Percentiles rank a stretch among this genome's conserved stretches.
Evolutionary conservation across 2,888 invertebrate genomes (phyloP).

Genomic region (Hetaerina titia): DNA sequence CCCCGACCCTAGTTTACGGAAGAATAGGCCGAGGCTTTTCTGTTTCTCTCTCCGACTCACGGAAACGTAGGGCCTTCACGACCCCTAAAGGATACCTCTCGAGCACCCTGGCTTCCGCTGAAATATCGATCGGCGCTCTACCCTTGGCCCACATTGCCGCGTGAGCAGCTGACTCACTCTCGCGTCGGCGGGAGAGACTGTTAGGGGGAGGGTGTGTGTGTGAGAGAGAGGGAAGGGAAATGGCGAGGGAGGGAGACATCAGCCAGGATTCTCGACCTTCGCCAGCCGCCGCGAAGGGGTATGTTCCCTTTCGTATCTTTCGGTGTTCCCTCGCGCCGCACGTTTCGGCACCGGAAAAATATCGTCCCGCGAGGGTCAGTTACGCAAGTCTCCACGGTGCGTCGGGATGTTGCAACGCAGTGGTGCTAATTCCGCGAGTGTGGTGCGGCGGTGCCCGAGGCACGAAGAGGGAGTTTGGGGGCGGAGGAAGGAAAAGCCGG

Average conservation of each 20-base stretch:
- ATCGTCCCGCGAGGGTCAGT: not conserved
- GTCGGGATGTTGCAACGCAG: not conserved
- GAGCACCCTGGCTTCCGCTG: not conserved
- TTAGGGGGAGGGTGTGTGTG: not conserved
- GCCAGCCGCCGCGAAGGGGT: not conserved
- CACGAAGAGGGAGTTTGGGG: too few relatives aligned
- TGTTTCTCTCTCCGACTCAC: not conserved
- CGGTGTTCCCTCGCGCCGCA: not conserved
- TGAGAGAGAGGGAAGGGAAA: not conserved
- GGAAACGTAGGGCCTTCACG: not conserved
- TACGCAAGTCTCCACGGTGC: not conserved
- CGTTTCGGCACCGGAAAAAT: constrained; percentile 7
- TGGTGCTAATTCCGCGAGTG: not conserved
- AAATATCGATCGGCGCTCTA: not conserved
- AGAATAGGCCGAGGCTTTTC: not conserved
- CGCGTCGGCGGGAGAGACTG: not conserved
- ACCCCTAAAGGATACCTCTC: not conserved
- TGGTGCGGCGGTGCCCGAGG: too few relatives aligned
- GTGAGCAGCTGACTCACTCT: not conserved
- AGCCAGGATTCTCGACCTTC: constrained; percentile 3
- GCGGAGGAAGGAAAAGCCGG: not conserved
- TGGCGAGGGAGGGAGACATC: not conserved
- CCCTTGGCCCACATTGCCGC: constrained; percentile 22
- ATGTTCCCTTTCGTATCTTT: not conserved
- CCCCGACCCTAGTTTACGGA: not conserved